phyloP scores from a whole-genome alignment of 1,140 invertebrate species.

The Leptopilina boulardi region DNA sequence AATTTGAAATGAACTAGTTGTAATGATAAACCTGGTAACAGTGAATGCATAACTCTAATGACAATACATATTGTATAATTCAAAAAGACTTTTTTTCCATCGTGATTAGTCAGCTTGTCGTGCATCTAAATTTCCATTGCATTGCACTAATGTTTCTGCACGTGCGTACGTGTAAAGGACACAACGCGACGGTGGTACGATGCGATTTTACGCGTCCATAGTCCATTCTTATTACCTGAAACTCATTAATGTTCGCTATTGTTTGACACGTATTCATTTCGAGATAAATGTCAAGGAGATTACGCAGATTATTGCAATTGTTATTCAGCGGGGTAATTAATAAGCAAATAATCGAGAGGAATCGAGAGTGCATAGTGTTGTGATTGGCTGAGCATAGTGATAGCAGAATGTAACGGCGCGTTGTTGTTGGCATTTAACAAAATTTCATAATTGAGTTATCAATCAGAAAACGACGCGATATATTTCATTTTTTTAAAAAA shows the following conservation, averaged over 20 bases:
- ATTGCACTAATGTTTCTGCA: constrained; percentile 7
- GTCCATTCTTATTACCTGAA: constrained; percentile 57
- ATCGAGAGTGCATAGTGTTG: not conserved
- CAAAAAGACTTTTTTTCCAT: too few species aligned
- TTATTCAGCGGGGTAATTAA: constrained; percentile 62
- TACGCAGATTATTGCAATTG: constrained; percentile 53
- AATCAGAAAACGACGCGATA: not conserved
- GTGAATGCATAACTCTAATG: too few species aligned
- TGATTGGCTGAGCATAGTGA: constrained; percentile 5
- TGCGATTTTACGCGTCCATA: constrained; percentile 49
- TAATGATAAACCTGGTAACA: too few species aligned
- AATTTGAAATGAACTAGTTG: too few species aligned
- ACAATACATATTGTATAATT: too few species aligned
- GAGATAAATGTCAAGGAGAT: constrained; percentile 69
- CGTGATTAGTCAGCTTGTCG: constrained; percentile 1
- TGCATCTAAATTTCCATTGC: not conserved
- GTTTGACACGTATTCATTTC: constrained; percentile 67
- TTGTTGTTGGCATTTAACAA: constrained; percentile 5
- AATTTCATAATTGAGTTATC: constrained; percentile 22
- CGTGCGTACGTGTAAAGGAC: constrained; percentile 2
- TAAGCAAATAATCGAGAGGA: constrained; percentile 51
- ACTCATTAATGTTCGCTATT: constrained; percentile 67
- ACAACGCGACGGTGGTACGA: constrained; percentile 32
- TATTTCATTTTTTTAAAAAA: not conserved
- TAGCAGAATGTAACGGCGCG: not conserved